phyloP scores from a whole-genome alignment of 2,113 vertebrate species.

The Ciconia stormi region DNA sequence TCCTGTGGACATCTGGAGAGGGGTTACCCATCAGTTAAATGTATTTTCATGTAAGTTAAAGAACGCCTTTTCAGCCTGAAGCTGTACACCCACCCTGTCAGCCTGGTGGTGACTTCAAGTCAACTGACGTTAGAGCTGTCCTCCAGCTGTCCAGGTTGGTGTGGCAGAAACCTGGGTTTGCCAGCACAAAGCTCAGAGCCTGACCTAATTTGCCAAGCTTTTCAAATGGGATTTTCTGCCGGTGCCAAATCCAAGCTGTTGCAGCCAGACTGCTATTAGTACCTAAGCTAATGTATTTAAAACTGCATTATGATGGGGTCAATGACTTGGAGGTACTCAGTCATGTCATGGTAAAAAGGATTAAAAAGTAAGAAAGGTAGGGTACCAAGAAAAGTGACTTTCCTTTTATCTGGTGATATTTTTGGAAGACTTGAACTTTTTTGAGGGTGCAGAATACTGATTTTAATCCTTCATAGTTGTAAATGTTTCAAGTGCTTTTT shows the following conservation, averaged over 20 bases:
- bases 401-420: neutral
- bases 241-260: neutral
- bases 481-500: neutral
- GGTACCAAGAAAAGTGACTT: neutral
- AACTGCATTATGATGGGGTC: neutral
- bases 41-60: neutral
- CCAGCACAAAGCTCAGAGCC: neutral
- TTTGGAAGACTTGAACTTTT: neutral
- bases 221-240: conserved; percentile 4
- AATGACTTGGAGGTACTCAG: neutral
- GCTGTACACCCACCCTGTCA: neutral
- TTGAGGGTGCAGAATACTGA: rapidly evolving
- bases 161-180: neutral
- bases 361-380: neutral
- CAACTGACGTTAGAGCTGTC: neutral
- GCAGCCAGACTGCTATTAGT: neutral
- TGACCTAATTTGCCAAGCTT: neutral
- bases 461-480: neutral
- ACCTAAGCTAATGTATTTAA: neutral
- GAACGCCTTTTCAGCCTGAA: neutral
- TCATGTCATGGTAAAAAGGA: neutral
- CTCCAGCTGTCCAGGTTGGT: neutral
- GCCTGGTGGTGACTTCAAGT: neutral
- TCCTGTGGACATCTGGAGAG: neutral
- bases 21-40: neutral